Evolutionary conservation across 2,113 vertebrate species (phyloP).

Genomic region (Mesitornis unicolor): DNA sequence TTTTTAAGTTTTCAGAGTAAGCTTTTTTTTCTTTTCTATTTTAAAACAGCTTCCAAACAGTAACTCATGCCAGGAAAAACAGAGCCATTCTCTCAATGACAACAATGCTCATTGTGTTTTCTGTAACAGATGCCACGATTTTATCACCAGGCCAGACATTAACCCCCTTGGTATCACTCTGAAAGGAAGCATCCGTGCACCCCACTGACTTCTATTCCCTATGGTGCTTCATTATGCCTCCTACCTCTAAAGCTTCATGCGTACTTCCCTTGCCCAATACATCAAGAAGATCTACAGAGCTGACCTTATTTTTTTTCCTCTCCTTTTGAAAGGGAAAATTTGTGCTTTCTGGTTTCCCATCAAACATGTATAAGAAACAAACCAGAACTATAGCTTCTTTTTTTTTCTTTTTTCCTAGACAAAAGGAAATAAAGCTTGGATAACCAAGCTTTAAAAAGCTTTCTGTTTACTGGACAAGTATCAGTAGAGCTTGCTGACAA

Average conservation of each 20-base stretch:
- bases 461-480: neutral
- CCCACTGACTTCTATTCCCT: constrained; percentile 39
- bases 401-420: neutral
- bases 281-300: neutral
- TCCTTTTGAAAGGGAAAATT: neutral
- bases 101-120: constrained; percentile 76
- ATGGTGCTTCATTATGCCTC: neutral
- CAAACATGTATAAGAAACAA: neutral
- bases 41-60: constrained; percentile 68
- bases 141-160: constrained; percentile 71
- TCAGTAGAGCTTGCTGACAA: neutral
- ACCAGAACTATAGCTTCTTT: neutral
- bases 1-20: constrained; percentile 35
- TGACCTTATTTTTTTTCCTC: neutral
- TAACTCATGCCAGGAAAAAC: constrained; percentile 74
- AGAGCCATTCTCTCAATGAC: constrained; percentile 73
- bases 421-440: neutral
- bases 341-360: neutral
- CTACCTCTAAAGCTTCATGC: neutral
- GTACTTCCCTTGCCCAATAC: constrained; percentile 20
- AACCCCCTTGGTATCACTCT: constrained; percentile 61
- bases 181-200: constrained; percentile 51
- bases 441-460: neutral
- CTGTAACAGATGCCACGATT: constrained; percentile 67
- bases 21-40: constrained; percentile 67